These are phyloP conservation scores for Eupithecia abbreviata DNA, from an alignment of 2,888 invertebrate species.

Conservation along the genomic window DNA sequence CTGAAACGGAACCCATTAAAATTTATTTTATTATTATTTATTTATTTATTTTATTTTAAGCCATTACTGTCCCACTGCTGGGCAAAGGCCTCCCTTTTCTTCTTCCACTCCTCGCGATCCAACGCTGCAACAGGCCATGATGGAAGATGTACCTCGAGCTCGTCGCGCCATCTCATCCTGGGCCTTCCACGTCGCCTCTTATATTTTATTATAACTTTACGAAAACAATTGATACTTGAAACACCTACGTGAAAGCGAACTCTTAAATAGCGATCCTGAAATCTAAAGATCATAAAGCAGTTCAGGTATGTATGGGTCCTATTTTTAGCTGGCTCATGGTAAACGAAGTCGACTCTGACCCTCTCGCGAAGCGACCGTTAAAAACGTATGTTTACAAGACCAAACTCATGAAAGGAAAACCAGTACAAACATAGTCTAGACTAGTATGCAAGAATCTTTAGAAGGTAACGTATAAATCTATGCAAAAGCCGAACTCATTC, in stretches of 20 bases:
- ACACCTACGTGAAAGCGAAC: not conserved
- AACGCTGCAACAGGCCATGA: no score
- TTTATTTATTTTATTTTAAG: no score
- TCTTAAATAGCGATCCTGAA: not conserved
- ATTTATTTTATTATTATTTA: no score
- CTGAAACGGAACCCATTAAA: not conserved
- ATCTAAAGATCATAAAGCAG: slow-evolving; percentile 19
- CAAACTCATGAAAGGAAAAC: slow-evolving; percentile 35
- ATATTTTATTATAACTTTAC: no score
- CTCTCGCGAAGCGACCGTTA: slow-evolving; percentile 49
- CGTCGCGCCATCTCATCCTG: no score
- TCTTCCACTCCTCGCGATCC: no score
- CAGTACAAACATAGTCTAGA: slow-evolving; percentile 30
- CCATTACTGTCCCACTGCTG: no score
- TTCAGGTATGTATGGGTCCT: slow-evolving; percentile 35
- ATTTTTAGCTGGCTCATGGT: slow-evolving; percentile 50
- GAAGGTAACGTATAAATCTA: not conserved
- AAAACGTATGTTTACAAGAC: slow-evolving; percentile 50
- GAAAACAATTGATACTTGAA: not conserved
- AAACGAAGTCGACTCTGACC: slow-evolving; percentile 53
- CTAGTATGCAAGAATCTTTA: not conserved
- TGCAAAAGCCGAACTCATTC: not conserved
- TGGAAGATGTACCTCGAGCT: no score
- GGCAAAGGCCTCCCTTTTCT: no score
- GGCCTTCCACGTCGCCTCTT: no score